Percentiles rank a stretch among this genome's conserved stretches.
phyloP scores from a whole-genome alignment of 2,797 vertebrate genomes.

The Sus cebifrons region DNA sequence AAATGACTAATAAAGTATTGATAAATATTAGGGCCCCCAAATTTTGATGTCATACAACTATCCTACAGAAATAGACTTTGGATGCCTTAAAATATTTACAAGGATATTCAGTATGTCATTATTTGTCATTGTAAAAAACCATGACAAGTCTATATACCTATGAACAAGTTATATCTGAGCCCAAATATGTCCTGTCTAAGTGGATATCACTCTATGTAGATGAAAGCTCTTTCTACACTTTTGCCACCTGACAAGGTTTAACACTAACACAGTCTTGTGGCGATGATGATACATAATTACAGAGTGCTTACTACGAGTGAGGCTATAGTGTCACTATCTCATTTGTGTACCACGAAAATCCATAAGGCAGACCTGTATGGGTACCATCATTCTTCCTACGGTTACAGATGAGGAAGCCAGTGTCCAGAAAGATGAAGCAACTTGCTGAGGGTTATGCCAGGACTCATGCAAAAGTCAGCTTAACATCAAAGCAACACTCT shows the following conservation, averaged over 20 bases:
- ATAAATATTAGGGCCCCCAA: background rate
- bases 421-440: background rate
- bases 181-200: background rate
- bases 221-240: background rate
- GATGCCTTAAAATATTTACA: background rate
- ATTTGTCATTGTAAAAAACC: background rate
- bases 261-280: background rate
- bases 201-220: fast-evolving
- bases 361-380: background rate
- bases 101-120: background rate
- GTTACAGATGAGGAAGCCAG: background rate
- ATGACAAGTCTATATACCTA: background rate
- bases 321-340: background rate
- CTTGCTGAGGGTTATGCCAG: background rate
- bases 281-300: background rate
- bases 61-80: background rate
- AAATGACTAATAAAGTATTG: background rate
- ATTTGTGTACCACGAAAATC: background rate
- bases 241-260: background rate
- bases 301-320: background rate
- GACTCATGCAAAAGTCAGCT: background rate
- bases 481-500: background rate
- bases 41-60: background rate
- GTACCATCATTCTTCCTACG: fast-evolving
- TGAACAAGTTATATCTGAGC: background rate